phyloP scores from a whole-genome alignment of 2,797 vertebrate species.

The Taeniopygia guttata region DNA sequence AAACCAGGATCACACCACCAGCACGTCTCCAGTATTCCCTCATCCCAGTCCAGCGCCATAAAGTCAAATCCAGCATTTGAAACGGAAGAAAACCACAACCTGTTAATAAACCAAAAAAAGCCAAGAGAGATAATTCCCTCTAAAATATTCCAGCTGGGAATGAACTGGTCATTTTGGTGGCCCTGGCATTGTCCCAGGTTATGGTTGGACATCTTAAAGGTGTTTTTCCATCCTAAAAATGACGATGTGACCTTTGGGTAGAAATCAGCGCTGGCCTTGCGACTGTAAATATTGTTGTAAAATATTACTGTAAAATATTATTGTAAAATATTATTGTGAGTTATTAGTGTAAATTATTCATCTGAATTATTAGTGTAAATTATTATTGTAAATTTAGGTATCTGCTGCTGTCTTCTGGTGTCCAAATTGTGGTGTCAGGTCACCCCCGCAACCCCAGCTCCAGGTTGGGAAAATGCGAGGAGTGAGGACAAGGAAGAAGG shows the following conservation, averaged over 20 bases:
- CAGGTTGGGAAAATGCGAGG: fast-evolving
- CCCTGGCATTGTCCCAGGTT: background rate
- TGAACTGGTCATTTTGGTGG: fast-evolving
- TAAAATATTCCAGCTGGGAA: background rate
- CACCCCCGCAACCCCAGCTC: background rate
- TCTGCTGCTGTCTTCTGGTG: background rate
- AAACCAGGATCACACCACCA: background rate
- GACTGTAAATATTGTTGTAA: background rate
- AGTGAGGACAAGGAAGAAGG: fast-evolving
- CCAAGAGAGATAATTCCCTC: background rate
- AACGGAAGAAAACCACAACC: background rate
- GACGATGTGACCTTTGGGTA: fast-evolving
- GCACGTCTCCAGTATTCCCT: fast-evolving
- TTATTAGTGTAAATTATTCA: background rate
- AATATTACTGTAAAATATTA: background rate
- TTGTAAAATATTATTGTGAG: background rate
- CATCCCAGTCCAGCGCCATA: background rate
- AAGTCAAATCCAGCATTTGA: background rate
- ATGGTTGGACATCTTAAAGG: background rate
- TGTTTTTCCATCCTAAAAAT: background rate
- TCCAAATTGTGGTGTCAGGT: background rate
- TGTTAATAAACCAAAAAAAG: background rate
- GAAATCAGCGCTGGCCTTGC: background rate
- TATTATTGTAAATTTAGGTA: background rate
- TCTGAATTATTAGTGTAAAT: too few species aligned